phyloP scores from a whole-genome alignment of 2,113 vertebrate genomes.

The Nycticryphes semicollaris region DNA sequence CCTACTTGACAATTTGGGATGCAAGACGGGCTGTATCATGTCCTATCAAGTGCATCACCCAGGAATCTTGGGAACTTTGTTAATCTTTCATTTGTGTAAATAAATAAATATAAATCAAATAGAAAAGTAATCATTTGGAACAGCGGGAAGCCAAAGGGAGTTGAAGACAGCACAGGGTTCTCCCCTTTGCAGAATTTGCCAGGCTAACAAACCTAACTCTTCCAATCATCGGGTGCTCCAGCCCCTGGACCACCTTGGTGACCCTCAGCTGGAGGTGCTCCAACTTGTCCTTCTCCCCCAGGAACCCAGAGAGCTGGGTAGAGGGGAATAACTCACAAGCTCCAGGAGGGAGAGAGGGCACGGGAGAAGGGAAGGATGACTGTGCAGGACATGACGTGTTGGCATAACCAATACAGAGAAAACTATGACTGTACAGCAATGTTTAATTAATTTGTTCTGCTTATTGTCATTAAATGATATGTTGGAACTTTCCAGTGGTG shows the following conservation, averaged over 20 bases:
- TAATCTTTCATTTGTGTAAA: not conserved
- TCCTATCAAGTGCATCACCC: not conserved
- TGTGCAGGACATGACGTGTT: rapidly evolving
- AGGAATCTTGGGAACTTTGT: not conserved
- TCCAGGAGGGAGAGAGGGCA: not conserved
- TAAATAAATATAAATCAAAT: too few species aligned
- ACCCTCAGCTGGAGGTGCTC: not conserved
- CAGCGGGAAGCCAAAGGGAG: not conserved
- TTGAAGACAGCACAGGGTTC: not conserved
- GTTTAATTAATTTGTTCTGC: not conserved
- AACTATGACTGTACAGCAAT: not conserved
- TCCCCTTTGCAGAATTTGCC: not conserved
- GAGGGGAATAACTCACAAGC: not conserved
- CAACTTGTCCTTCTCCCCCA: not conserved
- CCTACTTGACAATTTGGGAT: not conserved
- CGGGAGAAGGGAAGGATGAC: not conserved
- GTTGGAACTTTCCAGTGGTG: not conserved
- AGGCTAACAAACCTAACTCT: not conserved
- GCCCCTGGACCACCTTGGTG: not conserved
- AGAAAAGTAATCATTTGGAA: not conserved
- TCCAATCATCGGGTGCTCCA: not conserved
- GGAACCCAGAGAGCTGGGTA: not conserved
- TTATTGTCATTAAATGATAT: not conserved
- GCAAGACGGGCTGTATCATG: not conserved
- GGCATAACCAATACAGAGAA: not conserved